These are phyloP conservation scores for Ophioderma brevispina DNA, from an alignment of 35 echinoderm and acorn worm genomes.

Conservation along the genomic window DNA sequence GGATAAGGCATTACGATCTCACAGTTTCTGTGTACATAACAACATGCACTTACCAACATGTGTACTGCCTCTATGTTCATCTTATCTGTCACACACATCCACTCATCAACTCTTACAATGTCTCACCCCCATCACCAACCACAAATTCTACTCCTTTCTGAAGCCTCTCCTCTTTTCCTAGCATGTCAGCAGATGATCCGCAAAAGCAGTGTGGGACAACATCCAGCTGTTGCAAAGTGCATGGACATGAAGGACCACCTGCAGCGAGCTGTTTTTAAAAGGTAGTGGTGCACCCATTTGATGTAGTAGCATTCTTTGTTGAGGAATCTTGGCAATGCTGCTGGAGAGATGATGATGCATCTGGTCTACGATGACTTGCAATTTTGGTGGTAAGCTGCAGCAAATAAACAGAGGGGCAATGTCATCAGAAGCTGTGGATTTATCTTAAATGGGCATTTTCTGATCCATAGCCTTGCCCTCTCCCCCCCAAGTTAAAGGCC, in stretches of 20 bases:
- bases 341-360: slow-evolving; percentile 47
- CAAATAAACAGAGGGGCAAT: too few relatives aligned
- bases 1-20: too few relatives aligned
- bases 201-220: background rate
- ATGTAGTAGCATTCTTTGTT: slow-evolving; percentile 1
- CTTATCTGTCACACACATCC: background rate
- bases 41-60: slow-evolving; percentile 25
- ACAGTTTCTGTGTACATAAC: too few relatives aligned
- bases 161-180: background rate
- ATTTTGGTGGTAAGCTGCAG: slow-evolving; percentile 63
- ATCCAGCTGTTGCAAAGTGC: slow-evolving; percentile 33
- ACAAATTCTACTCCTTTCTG: slow-evolving; percentile 4
- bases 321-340: slow-evolving; percentile 3
- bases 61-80: slow-evolving; percentile 12
- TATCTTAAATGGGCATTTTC: too few relatives aligned
- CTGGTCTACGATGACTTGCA: slow-evolving; percentile 68
- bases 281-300: slow-evolving; percentile 47
- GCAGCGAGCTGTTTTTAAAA: slow-evolving; percentile 19
- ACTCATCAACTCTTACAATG: slow-evolving; percentile 29
- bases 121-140: background rate
- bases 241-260: slow-evolving; percentile 25
- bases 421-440: too few relatives aligned
- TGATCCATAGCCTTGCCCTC: too few relatives aligned
- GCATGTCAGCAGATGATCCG: background rate
- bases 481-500: too few relatives aligned